Conservation (phyloP, 2,113 vertebrate species). For the Menidia beryllina region DNA sequence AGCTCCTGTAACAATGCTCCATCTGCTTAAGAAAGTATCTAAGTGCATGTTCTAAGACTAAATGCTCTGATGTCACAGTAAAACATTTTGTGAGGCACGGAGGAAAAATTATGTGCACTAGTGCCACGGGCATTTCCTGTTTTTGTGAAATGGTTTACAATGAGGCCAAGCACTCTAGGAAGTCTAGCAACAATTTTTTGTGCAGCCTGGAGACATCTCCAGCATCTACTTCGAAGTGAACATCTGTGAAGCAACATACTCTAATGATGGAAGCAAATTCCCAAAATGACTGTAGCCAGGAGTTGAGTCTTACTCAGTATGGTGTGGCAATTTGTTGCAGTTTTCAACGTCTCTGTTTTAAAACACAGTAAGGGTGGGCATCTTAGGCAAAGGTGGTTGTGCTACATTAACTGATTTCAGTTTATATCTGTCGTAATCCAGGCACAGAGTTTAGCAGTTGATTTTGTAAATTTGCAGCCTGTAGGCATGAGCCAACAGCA, state of each 20-base stretch:
- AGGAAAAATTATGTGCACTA: slow-evolving; percentile 6
- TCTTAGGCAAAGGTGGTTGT: slow-evolving; percentile 5
- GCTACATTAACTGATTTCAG: slow-evolving; percentile 7
- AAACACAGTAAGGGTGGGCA: neutral
- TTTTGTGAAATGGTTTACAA: slow-evolving; percentile 1
- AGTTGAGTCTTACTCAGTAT: slow-evolving; percentile 7
- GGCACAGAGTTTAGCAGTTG: neutral
- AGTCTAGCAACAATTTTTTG: slow-evolving; percentile 20
- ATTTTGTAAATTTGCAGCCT: slow-evolving; percentile 1
- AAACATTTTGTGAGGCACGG: neutral
- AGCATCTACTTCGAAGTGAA: slow-evolving; percentile 37
- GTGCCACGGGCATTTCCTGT: slow-evolving; percentile 20
- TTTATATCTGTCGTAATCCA: neutral
- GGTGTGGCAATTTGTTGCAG: neutral
- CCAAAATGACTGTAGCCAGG: neutral
- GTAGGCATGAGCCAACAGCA: neutral
- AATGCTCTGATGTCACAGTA: slow-evolving; percentile 1
- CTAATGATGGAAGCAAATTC: slow-evolving; percentile 14
- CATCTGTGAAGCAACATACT: slow-evolving; percentile 36
- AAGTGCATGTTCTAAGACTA: slow-evolving; percentile 3
- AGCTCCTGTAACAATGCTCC: neutral
- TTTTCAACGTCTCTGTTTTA: neutral
- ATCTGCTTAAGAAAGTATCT: slow-evolving; percentile 2
- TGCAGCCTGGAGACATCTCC: slow-evolving; percentile 20
- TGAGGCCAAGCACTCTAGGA: slow-evolving; percentile 7